These are phyloP conservation scores for Pardosa pseudoannulata DNA, from an alignment of 2,888 invertebrate genomes.

Conservation along the genomic window DNA sequence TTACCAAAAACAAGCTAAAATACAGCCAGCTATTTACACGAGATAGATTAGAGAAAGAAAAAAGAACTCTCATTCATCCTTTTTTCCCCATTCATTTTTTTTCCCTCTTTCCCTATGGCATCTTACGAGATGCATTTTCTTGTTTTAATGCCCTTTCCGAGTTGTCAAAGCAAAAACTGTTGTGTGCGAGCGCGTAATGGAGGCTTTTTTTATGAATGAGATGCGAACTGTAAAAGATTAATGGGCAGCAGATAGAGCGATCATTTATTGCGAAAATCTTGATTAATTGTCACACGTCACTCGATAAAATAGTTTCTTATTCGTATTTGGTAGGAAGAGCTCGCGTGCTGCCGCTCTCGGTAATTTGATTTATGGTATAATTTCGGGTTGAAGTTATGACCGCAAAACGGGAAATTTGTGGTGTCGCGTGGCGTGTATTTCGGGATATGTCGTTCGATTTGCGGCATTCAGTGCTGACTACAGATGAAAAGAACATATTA, in stretches of 20 bases:
- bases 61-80: no score
- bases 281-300: constrained; percentile 15
- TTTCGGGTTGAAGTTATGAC: constrained; percentile 3
- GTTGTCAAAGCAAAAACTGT: constrained; percentile 14
- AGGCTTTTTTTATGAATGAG: constrained; percentile 7
- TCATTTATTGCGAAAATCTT: constrained; percentile 4
- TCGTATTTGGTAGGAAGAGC: not conserved
- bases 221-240: constrained; percentile 8
- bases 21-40: no score
- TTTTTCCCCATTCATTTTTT: no score
- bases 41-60: no score
- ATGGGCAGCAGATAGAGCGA: not conserved
- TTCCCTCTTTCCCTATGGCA: no score
- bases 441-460: no score
- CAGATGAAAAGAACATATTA: no score
- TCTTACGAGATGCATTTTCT: not conserved
- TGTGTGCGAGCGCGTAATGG: constrained; percentile 3
- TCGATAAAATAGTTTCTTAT: constrained; percentile 3
- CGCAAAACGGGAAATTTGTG: no score
- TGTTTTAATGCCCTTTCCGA: constrained; percentile 7
- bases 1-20: no score
- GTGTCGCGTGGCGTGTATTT: no score
- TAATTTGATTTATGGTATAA: constrained; percentile 11
- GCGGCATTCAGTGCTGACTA: no score
- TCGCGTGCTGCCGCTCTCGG: not conserved